Conservation (phyloP, 2,113 vertebrate species). For the Columbina picui region DNA sequence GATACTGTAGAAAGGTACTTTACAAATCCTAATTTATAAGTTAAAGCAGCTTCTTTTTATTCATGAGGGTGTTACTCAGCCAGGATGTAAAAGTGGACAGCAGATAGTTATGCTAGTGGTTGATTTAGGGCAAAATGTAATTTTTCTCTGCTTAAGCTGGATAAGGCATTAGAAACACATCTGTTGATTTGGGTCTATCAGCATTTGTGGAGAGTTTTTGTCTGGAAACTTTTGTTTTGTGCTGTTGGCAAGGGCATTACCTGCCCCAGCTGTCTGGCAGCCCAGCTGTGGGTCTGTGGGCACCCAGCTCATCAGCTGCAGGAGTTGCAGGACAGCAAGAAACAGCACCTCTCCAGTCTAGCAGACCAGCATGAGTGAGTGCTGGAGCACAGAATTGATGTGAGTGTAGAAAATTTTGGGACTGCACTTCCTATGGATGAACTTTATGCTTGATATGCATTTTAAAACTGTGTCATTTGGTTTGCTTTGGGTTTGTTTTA, state of each 20-base stretch:
- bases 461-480: not conserved
- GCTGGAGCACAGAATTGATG: not conserved
- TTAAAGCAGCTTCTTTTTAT: not conserved
- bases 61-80: not conserved
- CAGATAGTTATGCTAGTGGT: not conserved
- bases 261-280: rapidly evolving
- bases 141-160: not conserved
- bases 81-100: not conserved
- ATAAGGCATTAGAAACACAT: not conserved
- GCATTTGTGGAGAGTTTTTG: not conserved
- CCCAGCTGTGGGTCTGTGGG: not conserved
- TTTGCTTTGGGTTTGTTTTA: too few relatives aligned
- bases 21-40: not conserved
- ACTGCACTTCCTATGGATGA: not conserved
- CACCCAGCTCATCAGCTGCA: not conserved
- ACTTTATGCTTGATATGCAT: not conserved
- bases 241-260: not conserved
- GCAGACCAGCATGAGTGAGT: rapidly evolving
- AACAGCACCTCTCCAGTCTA: not conserved
- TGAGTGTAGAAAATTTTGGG: not conserved
- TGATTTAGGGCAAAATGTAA: not conserved
- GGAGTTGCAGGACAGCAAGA: not conserved
- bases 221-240: not conserved
- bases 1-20: not conserved
- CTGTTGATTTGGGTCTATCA: not conserved